phyloP scores from a whole-genome alignment of 2,113 vertebrate species.

The Phrynocephalus versicolor region DNA sequence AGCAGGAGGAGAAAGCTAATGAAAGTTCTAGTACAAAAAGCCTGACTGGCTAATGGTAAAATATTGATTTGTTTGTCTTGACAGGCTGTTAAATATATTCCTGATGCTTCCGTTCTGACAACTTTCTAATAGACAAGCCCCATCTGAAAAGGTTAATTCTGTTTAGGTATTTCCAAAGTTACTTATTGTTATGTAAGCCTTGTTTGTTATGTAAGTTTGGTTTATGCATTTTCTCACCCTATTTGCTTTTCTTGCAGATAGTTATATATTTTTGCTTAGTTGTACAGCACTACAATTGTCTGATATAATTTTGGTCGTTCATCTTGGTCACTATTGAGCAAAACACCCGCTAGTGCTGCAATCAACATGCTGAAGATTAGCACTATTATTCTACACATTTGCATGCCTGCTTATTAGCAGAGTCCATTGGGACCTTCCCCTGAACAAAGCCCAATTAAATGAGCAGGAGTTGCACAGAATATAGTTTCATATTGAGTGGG shows the following conservation, averaged over 20 bases:
- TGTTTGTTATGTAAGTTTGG: background rate
- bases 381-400: background rate
- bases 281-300: background rate
- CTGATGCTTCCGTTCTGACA: background rate
- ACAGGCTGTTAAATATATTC: background rate
- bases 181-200: accelerated
- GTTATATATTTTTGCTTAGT: conserved; percentile 21
- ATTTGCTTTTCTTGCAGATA: background rate
- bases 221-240: background rate
- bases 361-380: conserved; percentile 9
- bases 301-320: background rate
- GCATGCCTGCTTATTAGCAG: conserved; percentile 10
- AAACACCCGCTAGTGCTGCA: conserved; percentile 15
- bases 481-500: background rate
- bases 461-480: background rate
- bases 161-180: background rate
- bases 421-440: background rate
- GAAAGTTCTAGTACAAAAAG: background rate
- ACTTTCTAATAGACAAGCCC: background rate
- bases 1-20: background rate
- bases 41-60: conserved; percentile 9
- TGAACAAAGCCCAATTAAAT: background rate
- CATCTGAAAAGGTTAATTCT: conserved; percentile 2
- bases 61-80: background rate
- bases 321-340: accelerated